phyloP scores from a whole-genome alignment of 92 coral and sea anemone species.

The Epizoanthus rinbou region DNA sequence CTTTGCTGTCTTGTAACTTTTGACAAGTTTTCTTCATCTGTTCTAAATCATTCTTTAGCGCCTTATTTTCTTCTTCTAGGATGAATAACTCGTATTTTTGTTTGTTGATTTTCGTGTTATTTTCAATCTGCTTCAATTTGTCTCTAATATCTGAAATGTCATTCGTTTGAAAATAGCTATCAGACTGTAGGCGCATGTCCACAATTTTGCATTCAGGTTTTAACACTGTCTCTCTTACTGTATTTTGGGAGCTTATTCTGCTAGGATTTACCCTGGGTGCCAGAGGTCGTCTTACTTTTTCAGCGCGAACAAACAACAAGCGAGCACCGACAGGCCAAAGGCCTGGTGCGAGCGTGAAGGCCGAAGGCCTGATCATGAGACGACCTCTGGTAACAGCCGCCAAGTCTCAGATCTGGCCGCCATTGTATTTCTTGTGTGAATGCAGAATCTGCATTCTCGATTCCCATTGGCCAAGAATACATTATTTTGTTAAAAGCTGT shows the following conservation, averaged over 20 bases:
- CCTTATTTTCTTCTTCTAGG: neutral
- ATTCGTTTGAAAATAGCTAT: neutral
- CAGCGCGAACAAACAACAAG: too few relatives aligned
- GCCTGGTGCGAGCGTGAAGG: too few relatives aligned
- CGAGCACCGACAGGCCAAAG: too few relatives aligned
- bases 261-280: too few relatives aligned
- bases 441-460: too few relatives aligned
- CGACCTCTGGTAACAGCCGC: too few relatives aligned
- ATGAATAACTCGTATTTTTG: neutral
- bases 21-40: neutral
- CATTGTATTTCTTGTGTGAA: too few relatives aligned
- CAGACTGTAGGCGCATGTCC: neutral
- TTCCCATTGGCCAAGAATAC: too few relatives aligned
- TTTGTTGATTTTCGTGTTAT: neutral
- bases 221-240: neutral
- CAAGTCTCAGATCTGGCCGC: too few relatives aligned
- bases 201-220: neutral
- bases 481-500: neutral
- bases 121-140: slow-evolving; percentile 14
- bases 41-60: neutral
- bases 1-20: slow-evolving; percentile 6
- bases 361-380: too few relatives aligned
- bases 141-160: neutral
- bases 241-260: neutral
- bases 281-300: too few relatives aligned